A percentile compares a stretch with the other conserved stretches of the same genome.
These are phyloP conservation scores for Thunnus thynnus DNA, from an alignment of 2,113 vertebrate species.

Conservation along the genomic window DNA sequence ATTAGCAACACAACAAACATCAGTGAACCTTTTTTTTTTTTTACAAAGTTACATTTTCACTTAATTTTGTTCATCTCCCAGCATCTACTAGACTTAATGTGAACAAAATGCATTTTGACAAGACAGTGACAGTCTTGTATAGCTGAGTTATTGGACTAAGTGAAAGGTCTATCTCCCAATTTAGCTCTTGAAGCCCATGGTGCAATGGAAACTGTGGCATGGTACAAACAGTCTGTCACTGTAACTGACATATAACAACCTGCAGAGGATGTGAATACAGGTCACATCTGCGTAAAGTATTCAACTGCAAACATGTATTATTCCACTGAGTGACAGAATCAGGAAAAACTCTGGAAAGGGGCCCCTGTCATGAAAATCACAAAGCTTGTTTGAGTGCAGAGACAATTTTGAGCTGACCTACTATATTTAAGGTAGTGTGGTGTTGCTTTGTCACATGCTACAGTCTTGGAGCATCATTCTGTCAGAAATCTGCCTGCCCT, in stretches of 20 bases:
- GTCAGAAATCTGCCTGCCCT: constrained; percentile 33
- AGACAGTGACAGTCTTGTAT: not conserved
- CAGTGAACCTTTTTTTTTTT: no score
- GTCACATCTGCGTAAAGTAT: not conserved
- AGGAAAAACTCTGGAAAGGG: constrained; percentile 8
- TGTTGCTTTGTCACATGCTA: constrained; percentile 17
- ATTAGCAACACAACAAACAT: not conserved
- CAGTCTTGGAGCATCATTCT: not conserved
- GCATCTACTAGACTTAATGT: not conserved
- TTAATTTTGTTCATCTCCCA: no score
- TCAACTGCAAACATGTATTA: not conserved
- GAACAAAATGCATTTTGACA: not conserved
- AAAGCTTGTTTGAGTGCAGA: not conserved
- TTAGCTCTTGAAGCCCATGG: not conserved
- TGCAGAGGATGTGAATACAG: constrained; percentile 3
- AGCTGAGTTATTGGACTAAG: no score
- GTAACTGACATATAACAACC: constrained; percentile 18
- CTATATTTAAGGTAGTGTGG: constrained; percentile 3
- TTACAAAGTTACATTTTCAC: not conserved
- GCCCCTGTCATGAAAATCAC: not conserved
- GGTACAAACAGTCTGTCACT: not conserved
- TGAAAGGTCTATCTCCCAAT: not conserved
- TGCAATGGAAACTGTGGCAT: not conserved
- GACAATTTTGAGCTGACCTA: constrained; percentile 12
- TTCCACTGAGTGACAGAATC: constrained; percentile 23